Conservation (phyloP, 2,113 vertebrate species). For the Rostratula benghalensis region DNA sequence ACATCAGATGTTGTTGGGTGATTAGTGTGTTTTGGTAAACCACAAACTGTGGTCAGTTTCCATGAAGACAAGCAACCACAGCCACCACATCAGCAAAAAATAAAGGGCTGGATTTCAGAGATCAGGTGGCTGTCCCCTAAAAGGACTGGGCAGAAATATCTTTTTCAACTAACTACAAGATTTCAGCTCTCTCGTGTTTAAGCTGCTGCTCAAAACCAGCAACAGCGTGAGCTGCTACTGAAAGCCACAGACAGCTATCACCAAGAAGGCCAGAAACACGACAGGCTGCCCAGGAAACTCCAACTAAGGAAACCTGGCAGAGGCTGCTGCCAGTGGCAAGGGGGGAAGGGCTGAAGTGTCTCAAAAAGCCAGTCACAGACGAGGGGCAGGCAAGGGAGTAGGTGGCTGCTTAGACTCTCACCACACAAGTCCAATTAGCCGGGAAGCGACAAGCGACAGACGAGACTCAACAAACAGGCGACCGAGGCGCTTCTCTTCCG, state of each 20-base stretch:
- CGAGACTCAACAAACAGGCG: neutral
- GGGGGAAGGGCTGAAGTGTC: neutral
- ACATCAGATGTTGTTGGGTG: neutral
- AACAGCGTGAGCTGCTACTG: neutral
- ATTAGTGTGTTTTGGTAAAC: neutral
- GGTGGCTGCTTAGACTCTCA: neutral
- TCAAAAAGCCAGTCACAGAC: neutral
- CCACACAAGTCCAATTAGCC: neutral
- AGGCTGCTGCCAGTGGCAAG: neutral
- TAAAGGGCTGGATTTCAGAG: neutral
- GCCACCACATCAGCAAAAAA: neutral
- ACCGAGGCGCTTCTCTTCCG: neutral
- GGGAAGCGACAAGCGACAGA: neutral
- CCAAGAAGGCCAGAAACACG: neutral
- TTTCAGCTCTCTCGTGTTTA: neutral
- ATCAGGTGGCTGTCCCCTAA: too few species aligned
- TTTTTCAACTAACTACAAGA: neutral
- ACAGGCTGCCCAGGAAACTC: neutral
- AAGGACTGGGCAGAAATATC: neutral
- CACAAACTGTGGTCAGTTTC: neutral
- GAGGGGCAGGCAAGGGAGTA: too few species aligned
- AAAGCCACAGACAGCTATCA: neutral
- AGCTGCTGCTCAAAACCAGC: neutral
- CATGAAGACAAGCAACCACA: neutral
- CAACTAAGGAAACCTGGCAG: neutral